A percentile compares a stretch with the other conserved stretches of the same genome.
These are phyloP conservation scores for Platynereis dumerilii DNA, from an alignment of 2,888 invertebrate species.

Conservation along the genomic window DNA sequence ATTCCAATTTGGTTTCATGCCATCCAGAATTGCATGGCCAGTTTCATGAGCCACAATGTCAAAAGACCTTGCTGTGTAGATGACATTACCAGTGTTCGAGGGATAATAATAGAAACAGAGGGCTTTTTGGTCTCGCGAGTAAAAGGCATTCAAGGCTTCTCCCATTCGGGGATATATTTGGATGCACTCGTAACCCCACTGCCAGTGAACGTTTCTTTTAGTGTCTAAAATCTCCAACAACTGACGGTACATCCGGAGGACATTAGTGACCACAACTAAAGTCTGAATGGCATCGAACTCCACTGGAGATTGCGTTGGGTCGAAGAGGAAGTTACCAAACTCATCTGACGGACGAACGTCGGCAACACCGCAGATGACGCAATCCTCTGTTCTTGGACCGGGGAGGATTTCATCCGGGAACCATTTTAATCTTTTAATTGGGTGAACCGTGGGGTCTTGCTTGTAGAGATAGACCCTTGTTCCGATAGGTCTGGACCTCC, in stretches of 20 bases:
- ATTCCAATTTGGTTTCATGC: constrained; percentile 6
- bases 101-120: constrained; percentile 16
- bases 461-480: constrained; percentile 15
- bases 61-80: constrained; percentile 15
- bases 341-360: constrained; percentile 14
- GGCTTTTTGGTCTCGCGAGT: neutral
- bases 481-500: neutral
- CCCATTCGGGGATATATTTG: constrained; percentile 14
- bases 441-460: constrained; percentile 6
- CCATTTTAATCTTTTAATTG: constrained; percentile 6
- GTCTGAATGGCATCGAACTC: constrained; percentile 17
- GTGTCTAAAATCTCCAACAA: neutral
- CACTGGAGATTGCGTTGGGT: constrained; percentile 6
- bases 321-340: constrained; percentile 14
- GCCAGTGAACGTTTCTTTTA: constrained; percentile 7
- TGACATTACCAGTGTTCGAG: constrained; percentile 5
- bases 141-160: constrained; percentile 15
- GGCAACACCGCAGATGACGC: constrained; percentile 9
- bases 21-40: constrained; percentile 21
- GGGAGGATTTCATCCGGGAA: constrained; percentile 14
- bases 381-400: constrained; percentile 17
- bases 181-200: constrained; percentile 15
- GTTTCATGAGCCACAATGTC: constrained; percentile 21
- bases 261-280: constrained; percentile 12
- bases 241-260: constrained; percentile 15